phyloP scores from a whole-genome alignment of 2,888 invertebrate species.

The Drosophila flavopinicola region DNA sequence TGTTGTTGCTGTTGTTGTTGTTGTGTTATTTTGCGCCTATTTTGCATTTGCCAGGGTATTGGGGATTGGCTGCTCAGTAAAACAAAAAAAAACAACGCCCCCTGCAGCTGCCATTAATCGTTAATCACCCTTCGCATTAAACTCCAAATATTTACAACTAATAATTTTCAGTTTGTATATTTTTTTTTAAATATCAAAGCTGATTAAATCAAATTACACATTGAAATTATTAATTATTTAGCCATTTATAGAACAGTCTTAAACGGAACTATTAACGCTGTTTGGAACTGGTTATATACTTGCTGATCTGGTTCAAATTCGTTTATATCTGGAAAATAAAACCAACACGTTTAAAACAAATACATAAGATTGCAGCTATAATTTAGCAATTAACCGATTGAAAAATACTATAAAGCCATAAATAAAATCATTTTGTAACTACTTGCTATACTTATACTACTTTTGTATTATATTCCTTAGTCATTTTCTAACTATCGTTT shows the following conservation, averaged over 20 bases:
- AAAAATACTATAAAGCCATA: no score
- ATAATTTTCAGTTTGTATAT: conserved; percentile 37
- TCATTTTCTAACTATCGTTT: no score
- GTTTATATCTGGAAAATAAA: no score
- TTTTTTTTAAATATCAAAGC: not conserved
- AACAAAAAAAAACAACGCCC: conserved; percentile 56
- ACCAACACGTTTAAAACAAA: no score
- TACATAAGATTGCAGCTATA: no score
- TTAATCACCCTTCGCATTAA: conserved; percentile 57
- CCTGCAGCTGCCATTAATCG: conserved; percentile 76
- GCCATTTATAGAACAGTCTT: not conserved
- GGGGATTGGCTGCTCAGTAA: conserved; percentile 59
- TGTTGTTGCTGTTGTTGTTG: conserved; percentile 46
- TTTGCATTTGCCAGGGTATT: conserved; percentile 74
- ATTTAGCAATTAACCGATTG: no score
- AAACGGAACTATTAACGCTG: no score
- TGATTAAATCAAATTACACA: conserved; percentile 2
- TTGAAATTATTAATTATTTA: not conserved
- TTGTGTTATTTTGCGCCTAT: conserved; percentile 65
- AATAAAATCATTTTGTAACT: no score
- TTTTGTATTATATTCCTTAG: no score
- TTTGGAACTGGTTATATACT: no score
- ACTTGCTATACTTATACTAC: no score
- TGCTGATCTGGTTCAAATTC: no score
- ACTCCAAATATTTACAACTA: conserved; percentile 39